These are phyloP conservation scores for Chelonia mydas DNA, from an alignment of 2,797 vertebrate species.

Conservation along the genomic window DNA sequence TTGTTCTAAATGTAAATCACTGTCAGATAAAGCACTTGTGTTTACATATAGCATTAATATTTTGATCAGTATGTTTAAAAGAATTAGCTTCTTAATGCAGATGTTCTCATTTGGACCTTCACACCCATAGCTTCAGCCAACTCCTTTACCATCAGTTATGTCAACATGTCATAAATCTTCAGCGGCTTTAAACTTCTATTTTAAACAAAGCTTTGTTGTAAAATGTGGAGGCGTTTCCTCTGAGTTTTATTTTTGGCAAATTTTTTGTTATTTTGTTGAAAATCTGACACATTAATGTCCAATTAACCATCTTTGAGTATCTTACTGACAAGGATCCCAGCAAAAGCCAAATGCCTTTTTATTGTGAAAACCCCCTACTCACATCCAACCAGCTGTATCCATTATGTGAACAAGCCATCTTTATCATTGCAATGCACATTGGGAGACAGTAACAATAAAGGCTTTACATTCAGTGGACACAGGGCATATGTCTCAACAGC, in stretches of 20 bases:
- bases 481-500: slow-evolving; percentile 40
- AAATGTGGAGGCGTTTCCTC: slow-evolving; percentile 77
- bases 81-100: slow-evolving; percentile 91
- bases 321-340: slow-evolving; percentile 74
- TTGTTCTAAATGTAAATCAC: slow-evolving; percentile 89
- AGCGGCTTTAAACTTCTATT: slow-evolving; percentile 77
- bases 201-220: slow-evolving; percentile 81
- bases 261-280: slow-evolving; percentile 79
- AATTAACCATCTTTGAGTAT: slow-evolving; percentile 79
- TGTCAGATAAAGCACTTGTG: slow-evolving; percentile 88
- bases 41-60: slow-evolving; percentile 91
- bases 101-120: slow-evolving; percentile 83
- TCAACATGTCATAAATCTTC: slow-evolving; percentile 89
- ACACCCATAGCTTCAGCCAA: slow-evolving; percentile 81
- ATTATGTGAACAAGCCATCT: slow-evolving; percentile 72
- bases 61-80: slow-evolving; percentile 92
- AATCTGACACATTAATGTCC: slow-evolving; percentile 82
- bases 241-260: slow-evolving; percentile 80
- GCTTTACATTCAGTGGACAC: slow-evolving; percentile 36
- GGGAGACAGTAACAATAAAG: slow-evolving; percentile 50
- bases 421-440: slow-evolving; percentile 46
- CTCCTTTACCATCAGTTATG: slow-evolving; percentile 83
- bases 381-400: slow-evolving; percentile 56
- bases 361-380: slow-evolving; percentile 51
- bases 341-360: slow-evolving; percentile 62